phyloP scores from a whole-genome alignment of 2,888 invertebrate genomes.

The Anagyrus pseudococci region DNA sequence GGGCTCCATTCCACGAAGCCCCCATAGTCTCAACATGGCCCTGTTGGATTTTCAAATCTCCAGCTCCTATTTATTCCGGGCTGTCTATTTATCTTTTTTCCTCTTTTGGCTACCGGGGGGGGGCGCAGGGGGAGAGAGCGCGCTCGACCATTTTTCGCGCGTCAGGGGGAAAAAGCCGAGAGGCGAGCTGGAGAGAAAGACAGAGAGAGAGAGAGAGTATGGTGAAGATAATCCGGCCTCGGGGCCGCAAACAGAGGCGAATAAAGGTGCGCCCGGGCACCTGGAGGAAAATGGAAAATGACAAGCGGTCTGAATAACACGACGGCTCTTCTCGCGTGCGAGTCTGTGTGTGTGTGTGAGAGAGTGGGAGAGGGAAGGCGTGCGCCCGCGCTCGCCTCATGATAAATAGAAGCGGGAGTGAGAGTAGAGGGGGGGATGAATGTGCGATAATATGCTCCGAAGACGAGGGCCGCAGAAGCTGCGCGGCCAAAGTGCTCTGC shows the following conservation, averaged over 20 bases:
- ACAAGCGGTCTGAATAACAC: neutral
- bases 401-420: neutral
- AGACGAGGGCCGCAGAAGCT: neutral
- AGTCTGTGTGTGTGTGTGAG: neutral
- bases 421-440: slow-evolving; percentile 8
- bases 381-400: no score
- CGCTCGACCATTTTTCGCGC: slow-evolving; percentile 25
- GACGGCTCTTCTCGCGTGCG: neutral
- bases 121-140: no score
- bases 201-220: no score
- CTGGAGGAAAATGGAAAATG: neutral
- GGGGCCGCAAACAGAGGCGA: neutral
- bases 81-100: slow-evolving; percentile 10
- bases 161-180: slow-evolving; percentile 7
- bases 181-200: slow-evolving; percentile 1
- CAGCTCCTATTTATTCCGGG: slow-evolving; percentile 7
- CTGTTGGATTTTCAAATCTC: slow-evolving; percentile 15
- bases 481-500: neutral
- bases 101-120: neutral
- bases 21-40: neutral
- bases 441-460: slow-evolving; percentile 14
- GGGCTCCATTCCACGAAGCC: slow-evolving; percentile 18
- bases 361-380: neutral
- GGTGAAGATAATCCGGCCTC: slow-evolving; percentile 4
- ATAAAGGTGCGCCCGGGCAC: no score